phyloP scores from a whole-genome alignment of 2,797 vertebrate species.

The Remorina albescens region DNA sequence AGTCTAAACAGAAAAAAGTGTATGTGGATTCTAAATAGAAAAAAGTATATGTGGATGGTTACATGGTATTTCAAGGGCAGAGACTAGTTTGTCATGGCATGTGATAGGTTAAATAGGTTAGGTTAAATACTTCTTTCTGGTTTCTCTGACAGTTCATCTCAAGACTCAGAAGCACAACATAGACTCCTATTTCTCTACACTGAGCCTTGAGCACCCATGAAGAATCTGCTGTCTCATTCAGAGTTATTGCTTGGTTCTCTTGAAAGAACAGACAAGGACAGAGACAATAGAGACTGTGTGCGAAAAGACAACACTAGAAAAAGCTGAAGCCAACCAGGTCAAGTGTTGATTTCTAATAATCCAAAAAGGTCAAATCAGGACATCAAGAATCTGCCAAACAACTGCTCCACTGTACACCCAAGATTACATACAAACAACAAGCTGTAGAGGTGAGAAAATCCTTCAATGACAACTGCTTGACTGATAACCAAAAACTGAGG shows the following conservation, averaged over 20 bases:
- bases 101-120: too few relatives aligned
- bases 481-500: background rate
- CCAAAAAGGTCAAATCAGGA: background rate
- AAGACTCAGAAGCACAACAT: background rate
- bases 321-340: background rate
- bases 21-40: too few relatives aligned
- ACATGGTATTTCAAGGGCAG: too few relatives aligned
- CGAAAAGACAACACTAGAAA: background rate
- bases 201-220: background rate
- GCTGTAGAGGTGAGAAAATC: background rate
- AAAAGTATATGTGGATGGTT: too few relatives aligned
- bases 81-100: too few relatives aligned
- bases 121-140: too few relatives aligned
- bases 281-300: background rate
- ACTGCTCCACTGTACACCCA: background rate
- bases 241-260: background rate
- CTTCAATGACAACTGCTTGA: background rate
- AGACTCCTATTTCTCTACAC: background rate
- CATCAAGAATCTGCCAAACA: background rate
- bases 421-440: background rate
- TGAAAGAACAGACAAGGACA: background rate
- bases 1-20: too few relatives aligned
- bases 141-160: background rate
- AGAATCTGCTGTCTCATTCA: conserved; percentile 11
- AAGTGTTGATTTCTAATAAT: background rate